Percentiles rank a stretch among this genome's conserved stretches.
Evolutionary conservation across 2,797 vertebrate genomes (phyloP).

Genomic region (Neosilurus mollespiculum): DNA sequence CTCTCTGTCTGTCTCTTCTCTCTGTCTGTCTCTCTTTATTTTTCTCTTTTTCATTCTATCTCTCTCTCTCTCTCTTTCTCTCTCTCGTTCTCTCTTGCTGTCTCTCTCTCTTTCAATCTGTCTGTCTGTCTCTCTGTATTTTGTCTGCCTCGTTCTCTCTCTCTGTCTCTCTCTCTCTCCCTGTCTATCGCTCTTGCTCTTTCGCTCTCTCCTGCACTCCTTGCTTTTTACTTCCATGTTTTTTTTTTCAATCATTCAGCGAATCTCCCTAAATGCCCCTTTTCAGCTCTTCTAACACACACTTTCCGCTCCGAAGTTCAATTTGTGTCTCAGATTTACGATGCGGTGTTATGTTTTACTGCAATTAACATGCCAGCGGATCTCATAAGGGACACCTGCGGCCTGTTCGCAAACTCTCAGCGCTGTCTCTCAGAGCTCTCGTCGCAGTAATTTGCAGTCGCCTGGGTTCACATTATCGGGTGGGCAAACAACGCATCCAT

Average conservation of each 20-base stretch:
- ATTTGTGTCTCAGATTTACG: slow-evolving; percentile 14
- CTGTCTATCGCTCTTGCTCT: neutral
- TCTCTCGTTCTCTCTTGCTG: neutral
- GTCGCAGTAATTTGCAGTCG: slow-evolving; percentile 27
- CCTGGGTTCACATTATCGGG: slow-evolving; percentile 27
- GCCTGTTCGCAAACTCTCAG: slow-evolving; percentile 33
- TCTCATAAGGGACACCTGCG: slow-evolving; percentile 30
- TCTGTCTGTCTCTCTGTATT: neutral
- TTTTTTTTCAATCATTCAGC: neutral
- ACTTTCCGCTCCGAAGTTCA: neutral
- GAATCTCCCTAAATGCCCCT: slow-evolving; percentile 1
- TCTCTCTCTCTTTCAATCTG: neutral
- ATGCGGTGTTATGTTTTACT: slow-evolving; percentile 8
- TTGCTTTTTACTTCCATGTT: neutral
- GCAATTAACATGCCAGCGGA: slow-evolving; percentile 24
- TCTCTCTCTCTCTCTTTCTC: too few species aligned
- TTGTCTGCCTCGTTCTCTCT: neutral
- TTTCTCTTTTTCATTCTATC: too few species aligned
- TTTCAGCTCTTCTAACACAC: neutral
- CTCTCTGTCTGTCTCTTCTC: neutral
- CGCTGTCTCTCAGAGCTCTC: slow-evolving; percentile 7
- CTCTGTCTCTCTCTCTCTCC: neutral
- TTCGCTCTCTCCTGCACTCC: neutral
- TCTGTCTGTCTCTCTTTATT: neutral
- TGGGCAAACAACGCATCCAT: slow-evolving; percentile 40